Conservation (phyloP, 2,113 vertebrate species). For the Pimephales promelas region DNA sequence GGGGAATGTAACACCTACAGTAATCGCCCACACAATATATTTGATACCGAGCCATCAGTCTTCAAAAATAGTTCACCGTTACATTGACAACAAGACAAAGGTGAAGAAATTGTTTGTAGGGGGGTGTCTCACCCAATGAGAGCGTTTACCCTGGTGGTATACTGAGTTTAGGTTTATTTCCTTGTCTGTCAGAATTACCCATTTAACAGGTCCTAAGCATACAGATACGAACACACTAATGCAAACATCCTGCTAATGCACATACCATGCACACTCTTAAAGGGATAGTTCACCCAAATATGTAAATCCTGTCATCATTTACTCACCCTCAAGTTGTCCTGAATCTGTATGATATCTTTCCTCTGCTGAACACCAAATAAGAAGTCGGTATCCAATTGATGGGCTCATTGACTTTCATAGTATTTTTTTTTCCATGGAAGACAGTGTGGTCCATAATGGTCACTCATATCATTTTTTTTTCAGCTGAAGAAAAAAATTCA, state of each 20-base stretch:
- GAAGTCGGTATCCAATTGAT: too few relatives aligned
- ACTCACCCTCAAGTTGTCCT: too few relatives aligned
- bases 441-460: too few relatives aligned
- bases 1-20: constrained; percentile 27
- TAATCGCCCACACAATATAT: constrained; percentile 24
- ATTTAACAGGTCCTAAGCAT: constrained; percentile 22
- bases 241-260: constrained; percentile 8
- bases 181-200: constrained; percentile 18
- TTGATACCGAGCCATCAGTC: neutral
- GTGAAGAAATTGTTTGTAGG: neutral
- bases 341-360: too few relatives aligned
- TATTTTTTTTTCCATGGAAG: too few relatives aligned
- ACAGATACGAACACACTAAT: constrained; percentile 14
- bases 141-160: neutral
- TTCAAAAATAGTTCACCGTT: neutral
- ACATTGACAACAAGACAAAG: constrained; percentile 29
- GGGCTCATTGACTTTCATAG: too few relatives aligned
- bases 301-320: too few relatives aligned
- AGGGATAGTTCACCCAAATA: too few relatives aligned
- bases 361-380: too few relatives aligned
- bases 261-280: neutral
- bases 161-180: constrained; percentile 20
- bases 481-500: too few relatives aligned
- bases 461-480: too few relatives aligned
- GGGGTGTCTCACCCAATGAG: neutral